A percentile compares a stretch with the other conserved stretches of the same genome.
Conservation (phyloP, 2,113 vertebrate species). For the Rhegmatorhina hoffmannsi region DNA sequence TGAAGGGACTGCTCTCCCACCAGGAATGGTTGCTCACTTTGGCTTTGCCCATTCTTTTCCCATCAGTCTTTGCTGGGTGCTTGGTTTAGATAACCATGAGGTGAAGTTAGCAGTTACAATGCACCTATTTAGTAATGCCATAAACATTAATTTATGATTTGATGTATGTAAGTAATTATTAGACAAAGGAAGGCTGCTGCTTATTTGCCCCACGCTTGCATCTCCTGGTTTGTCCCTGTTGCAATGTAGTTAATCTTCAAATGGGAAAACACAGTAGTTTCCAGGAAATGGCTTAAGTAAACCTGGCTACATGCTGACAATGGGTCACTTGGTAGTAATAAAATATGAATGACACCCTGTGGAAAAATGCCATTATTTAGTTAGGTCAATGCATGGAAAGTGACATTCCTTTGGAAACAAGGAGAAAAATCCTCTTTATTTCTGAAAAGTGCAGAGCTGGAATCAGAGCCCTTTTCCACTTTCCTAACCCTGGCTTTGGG, state of each 20-base stretch:
- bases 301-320: not conserved
- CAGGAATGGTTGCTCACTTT: not conserved
- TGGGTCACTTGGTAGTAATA: not conserved
- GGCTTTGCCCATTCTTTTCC: not conserved
- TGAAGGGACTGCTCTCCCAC: not conserved
- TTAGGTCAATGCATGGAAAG: not conserved
- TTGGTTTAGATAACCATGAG: not conserved
- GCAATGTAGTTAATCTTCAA: not conserved
- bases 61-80: not conserved
- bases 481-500: not conserved
- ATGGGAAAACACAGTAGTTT: not conserved
- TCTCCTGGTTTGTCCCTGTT: not conserved
- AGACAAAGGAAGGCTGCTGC: not conserved
- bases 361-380: not conserved
- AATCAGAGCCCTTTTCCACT: accelerated
- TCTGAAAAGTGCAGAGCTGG: not conserved
- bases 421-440: not conserved
- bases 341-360: not conserved
- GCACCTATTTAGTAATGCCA: not conserved
- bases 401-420: not conserved
- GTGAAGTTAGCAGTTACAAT: not conserved
- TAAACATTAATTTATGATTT: not conserved
- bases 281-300: not conserved
- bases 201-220: not conserved
- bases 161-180: not conserved